A percentile compares a stretch with the other conserved stretches of the same genome.
These are phyloP conservation scores for Dendroctonus valens DNA, from an alignment of 1,140 invertebrate species.

Conservation along the genomic window DNA sequence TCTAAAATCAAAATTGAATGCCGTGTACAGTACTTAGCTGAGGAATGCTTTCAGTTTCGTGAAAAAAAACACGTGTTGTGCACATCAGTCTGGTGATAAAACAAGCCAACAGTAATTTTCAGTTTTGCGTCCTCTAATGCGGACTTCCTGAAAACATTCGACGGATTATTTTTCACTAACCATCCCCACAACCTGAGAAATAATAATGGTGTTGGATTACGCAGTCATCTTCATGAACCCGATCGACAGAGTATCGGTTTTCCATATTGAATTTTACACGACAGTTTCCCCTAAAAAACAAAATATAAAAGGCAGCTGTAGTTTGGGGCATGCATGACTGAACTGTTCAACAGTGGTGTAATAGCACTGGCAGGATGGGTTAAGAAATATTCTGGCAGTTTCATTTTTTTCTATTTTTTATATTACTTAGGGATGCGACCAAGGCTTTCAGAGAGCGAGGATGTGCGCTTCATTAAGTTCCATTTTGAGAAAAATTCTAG, in stretches of 20 bases:
- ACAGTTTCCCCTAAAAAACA: background rate
- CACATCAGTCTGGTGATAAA: background rate
- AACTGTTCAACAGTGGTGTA: too few species aligned
- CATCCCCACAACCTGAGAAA: constrained; percentile 10
- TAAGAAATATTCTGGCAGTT: background rate
- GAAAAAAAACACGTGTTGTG: background rate
- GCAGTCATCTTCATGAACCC: constrained; percentile 5
- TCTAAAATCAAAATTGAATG: too few species aligned
- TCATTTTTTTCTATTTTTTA: background rate
- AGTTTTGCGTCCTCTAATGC: constrained; percentile 7
- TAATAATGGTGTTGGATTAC: constrained; percentile 10
- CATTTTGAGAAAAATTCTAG: too few species aligned
- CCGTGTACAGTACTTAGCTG: background rate
- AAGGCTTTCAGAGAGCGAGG: too few species aligned
- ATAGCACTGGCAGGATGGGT: too few species aligned
- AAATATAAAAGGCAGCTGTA: background rate
- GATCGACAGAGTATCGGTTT: constrained; percentile 1
- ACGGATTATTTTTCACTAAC: constrained; percentile 10
- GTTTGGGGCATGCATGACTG: too few species aligned
- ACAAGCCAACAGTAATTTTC: background rate
- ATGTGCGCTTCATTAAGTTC: too few species aligned
- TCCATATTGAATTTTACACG: constrained; percentile 2
- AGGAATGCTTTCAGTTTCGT: background rate
- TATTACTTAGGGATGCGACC: background rate
- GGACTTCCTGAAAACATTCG: constrained; percentile 12